Evolutionary conservation across 2,888 invertebrate species (phyloP).

Genomic region (Atethmia centrago): DNA sequence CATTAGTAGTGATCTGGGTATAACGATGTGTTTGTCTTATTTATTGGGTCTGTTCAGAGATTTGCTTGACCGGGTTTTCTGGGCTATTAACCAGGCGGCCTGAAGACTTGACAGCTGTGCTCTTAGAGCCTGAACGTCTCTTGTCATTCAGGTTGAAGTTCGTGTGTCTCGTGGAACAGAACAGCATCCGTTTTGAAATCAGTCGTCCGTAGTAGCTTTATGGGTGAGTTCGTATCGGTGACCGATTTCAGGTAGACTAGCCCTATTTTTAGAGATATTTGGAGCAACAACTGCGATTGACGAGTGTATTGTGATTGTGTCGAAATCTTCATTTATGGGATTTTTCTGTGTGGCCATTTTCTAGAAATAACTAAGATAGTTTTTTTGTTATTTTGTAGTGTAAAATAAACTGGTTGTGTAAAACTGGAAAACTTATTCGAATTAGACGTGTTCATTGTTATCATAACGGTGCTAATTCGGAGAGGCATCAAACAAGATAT

Average conservation of each 20-base stretch:
- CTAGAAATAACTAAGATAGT: background rate
- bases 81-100: slow-evolving; percentile 81
- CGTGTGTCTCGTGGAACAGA: slow-evolving; percentile 65
- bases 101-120: slow-evolving; percentile 73
- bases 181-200: slow-evolving; percentile 75
- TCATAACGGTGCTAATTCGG: slow-evolving; percentile 42
- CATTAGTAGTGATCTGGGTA: slow-evolving; percentile 23
- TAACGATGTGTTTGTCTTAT: slow-evolving; percentile 31
- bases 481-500: slow-evolving; percentile 17
- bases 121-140: slow-evolving; percentile 72
- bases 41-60: slow-evolving; percentile 46
- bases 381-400: background rate
- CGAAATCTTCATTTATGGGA: slow-evolving; percentile 20
- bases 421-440: slow-evolving; percentile 45
- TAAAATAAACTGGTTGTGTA: slow-evolving; percentile 40
- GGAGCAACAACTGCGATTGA: slow-evolving; percentile 58
- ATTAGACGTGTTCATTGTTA: slow-evolving; percentile 34
- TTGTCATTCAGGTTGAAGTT: slow-evolving; percentile 73
- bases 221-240: slow-evolving; percentile 79
- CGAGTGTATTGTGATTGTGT: slow-evolving; percentile 34
- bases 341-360: slow-evolving; percentile 6
- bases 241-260: slow-evolving; percentile 65
- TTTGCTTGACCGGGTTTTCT: slow-evolving; percentile 80
- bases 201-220: slow-evolving; percentile 76
- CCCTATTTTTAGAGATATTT: slow-evolving; percentile 66